phyloP scores from a whole-genome alignment of 2,797 vertebrate species.

The Lepilemur ruficaudatus region DNA sequence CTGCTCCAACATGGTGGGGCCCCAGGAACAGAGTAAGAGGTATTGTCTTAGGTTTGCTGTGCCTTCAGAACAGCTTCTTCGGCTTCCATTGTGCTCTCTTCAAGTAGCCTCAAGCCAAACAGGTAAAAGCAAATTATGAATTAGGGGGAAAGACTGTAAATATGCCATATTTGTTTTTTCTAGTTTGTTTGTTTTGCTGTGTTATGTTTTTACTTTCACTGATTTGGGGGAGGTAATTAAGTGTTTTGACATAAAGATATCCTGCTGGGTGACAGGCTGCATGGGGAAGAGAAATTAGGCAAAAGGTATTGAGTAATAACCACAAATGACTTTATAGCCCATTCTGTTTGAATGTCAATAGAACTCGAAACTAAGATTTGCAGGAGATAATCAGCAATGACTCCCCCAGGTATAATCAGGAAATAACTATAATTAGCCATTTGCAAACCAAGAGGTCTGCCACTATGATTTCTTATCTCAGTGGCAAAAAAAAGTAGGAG shows the following conservation, averaged over 20 bases:
- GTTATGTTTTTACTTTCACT: conserved; percentile 47
- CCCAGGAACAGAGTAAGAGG: background rate
- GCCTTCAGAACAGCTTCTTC: background rate
- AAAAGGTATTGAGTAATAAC: conserved; percentile 68
- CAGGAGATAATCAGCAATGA: conserved; percentile 56
- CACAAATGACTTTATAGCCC: conserved; percentile 66
- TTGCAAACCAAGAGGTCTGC: conserved; percentile 48
- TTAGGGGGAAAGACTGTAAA: conserved; percentile 16
- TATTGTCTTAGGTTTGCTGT: background rate
- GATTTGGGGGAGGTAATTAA: conserved; percentile 57
- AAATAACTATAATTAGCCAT: conserved; percentile 64
- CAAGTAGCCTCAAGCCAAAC: background rate
- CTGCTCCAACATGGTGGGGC: background rate
- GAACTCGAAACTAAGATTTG: conserved; percentile 65
- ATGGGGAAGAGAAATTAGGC: conserved; percentile 60
- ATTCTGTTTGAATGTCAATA: conserved; percentile 68
- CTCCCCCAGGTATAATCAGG: conserved; percentile 61
- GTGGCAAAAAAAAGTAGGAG: background rate
- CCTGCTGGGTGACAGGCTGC: conserved; percentile 57
- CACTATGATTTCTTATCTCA: conserved; percentile 42
- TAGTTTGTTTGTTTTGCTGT: conserved; percentile 37
- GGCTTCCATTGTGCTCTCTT: background rate
- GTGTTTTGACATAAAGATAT: conserved; percentile 59
- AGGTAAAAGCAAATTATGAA: conserved; percentile 35
- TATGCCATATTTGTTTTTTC: background rate